These are phyloP conservation scores for Tenebrosternarchus preto DNA, from an alignment of 2,113 vertebrate species.

Conservation along the genomic window DNA sequence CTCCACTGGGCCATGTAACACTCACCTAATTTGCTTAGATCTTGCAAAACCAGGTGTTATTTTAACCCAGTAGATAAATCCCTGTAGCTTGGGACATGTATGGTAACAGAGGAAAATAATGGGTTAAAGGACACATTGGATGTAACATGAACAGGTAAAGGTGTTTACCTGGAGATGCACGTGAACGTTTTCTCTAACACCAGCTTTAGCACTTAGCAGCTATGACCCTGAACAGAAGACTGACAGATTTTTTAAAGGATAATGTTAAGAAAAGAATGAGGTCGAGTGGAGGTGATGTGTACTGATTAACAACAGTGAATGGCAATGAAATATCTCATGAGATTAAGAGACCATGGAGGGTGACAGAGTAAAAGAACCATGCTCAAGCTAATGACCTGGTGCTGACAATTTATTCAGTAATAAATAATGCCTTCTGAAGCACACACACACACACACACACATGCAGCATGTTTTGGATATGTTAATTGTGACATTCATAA, in stretches of 20 bases:
- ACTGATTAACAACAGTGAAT: conserved; percentile 4
- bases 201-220: neutral
- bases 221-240: neutral
- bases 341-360: neutral
- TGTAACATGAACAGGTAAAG: neutral
- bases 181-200: neutral
- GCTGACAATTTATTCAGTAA: conserved; percentile 15
- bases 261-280: conserved; percentile 15
- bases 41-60: neutral
- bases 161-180: neutral
- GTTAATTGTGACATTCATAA: no score
- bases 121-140: no score
- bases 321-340: conserved; percentile 13
- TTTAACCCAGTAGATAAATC: no score
- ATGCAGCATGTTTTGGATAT: no score
- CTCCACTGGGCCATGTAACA: neutral
- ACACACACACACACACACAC: neutral
- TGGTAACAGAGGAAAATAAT: no score
- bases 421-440: neutral
- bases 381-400: conserved; percentile 1
- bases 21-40: neutral
- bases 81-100: neutral
- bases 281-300: conserved; percentile 6
- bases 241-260: conserved; percentile 30
- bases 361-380: neutral